These are phyloP conservation scores for Bactericera cockerelli DNA, from an alignment of 1,140 invertebrate species.

Conservation along the genomic window DNA sequence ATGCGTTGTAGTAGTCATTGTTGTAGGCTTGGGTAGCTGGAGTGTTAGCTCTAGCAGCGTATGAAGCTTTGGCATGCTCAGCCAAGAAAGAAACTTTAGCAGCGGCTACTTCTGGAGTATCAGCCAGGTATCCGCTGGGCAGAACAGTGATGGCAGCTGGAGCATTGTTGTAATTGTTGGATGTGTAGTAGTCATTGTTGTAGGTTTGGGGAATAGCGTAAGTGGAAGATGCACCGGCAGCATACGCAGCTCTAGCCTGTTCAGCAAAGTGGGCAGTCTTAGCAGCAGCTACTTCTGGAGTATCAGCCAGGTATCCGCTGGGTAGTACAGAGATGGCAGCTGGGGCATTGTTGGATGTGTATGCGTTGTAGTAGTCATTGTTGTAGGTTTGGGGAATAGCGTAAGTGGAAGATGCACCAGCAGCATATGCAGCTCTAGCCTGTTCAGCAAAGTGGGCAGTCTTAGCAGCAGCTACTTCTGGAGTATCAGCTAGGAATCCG, in stretches of 20 bases:
- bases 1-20: no score
- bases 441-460: conserved; percentile 37
- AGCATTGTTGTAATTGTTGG: conserved; percentile 8
- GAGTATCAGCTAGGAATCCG: conserved; percentile 35
- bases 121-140: conserved; percentile 32
- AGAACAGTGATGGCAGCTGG: conserved; percentile 10
- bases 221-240: conserved; percentile 26
- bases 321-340: conserved; percentile 14
- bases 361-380: conserved; percentile 14
- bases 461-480: conserved; percentile 36
- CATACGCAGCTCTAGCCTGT: conserved; percentile 33
- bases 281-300: conserved; percentile 34
- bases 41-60: no score
- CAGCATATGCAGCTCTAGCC: conserved; percentile 34
- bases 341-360: conserved; percentile 27
- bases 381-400: conserved; percentile 29
- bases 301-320: conserved; percentile 37
- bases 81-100: conserved; percentile 33
- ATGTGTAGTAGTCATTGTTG: no score
- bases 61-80: conserved; percentile 27
- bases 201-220: conserved; percentile 27
- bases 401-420: conserved; percentile 33
- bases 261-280: conserved; percentile 40
- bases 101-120: conserved; percentile 35
- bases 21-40: no score